Conservation (phyloP, 1,140 invertebrate genomes). For the Cyclargus thomasi region DNA sequence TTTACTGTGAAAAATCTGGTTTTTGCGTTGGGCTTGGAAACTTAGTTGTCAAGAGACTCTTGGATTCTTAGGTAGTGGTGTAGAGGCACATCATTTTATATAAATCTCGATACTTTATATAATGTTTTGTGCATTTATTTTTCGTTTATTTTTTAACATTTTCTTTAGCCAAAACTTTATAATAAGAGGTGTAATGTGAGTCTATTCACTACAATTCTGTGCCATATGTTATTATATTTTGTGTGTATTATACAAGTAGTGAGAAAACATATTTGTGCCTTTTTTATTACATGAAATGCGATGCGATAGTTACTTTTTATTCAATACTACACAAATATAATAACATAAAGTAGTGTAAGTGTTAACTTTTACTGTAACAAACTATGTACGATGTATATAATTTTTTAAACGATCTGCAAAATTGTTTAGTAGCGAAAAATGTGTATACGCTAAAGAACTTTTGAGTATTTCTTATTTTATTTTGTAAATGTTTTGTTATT, state of each 20-base stretch:
- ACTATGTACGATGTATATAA: conserved; percentile 16
- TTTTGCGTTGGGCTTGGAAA: too few species aligned
- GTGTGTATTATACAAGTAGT: conserved; percentile 5
- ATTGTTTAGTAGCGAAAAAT: background rate
- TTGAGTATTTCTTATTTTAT: conserved; percentile 15
- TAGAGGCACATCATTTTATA: too few species aligned
- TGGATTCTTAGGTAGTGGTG: too few species aligned
- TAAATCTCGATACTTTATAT: too few species aligned
- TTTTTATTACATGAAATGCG: conserved; percentile 4
- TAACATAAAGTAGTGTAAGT: conserved; percentile 2
- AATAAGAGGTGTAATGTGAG: background rate
- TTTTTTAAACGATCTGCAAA: conserved; percentile 14
- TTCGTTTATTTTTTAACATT: background rate
- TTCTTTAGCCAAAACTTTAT: too few species aligned
- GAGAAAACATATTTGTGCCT: conserved; percentile 4
- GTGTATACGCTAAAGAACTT: background rate
- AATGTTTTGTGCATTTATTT: background rate
- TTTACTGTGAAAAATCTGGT: background rate
- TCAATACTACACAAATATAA: conserved; percentile 7
- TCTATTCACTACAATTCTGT: background rate
- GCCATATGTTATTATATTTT: background rate
- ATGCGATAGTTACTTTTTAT: background rate
- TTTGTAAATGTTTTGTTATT: conserved; percentile 8
- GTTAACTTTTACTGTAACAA: conserved; percentile 13
- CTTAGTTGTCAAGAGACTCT: too few species aligned